Conservation (phyloP, 2,113 vertebrate species). For the Gracilinanus agilis region DNA sequence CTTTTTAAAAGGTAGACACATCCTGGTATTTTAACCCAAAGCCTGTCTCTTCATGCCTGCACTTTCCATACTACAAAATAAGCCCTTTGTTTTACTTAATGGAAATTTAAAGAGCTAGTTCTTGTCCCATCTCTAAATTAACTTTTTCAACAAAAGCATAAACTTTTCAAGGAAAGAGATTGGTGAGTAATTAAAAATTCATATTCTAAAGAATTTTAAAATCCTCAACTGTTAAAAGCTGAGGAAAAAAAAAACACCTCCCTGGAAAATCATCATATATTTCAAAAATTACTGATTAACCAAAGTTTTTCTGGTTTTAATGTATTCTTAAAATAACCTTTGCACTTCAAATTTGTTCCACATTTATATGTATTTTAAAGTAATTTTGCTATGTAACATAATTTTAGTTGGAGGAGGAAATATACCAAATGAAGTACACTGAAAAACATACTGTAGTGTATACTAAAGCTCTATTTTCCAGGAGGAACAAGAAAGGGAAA, state of each 20-base stretch:
- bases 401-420: constrained; percentile 64
- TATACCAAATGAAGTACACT: constrained; percentile 46
- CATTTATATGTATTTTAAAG: background rate
- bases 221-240: constrained; percentile 45
- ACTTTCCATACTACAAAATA: constrained; percentile 48
- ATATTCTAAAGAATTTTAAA: constrained; percentile 36
- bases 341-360: background rate
- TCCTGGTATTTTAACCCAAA: constrained; percentile 40
- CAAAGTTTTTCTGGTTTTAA: constrained; percentile 67
- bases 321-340: constrained; percentile 45
- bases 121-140: constrained; percentile 64
- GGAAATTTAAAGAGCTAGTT: constrained; percentile 62
- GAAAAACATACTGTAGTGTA: constrained; percentile 70
- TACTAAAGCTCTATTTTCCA: constrained; percentile 35
- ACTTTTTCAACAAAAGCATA: constrained; percentile 55
- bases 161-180: constrained; percentile 57
- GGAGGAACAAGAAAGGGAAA: background rate
- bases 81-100: constrained; percentile 67
- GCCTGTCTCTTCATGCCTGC: constrained; percentile 56
- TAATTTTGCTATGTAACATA: constrained; percentile 35
- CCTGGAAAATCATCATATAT: constrained; percentile 46
- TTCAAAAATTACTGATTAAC: constrained; percentile 65
- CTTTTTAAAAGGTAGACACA: constrained; percentile 33
- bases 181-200: constrained; percentile 49
- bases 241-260: constrained; percentile 44